Conservation (phyloP, 1,140 invertebrate genomes). For the Rhopalosiphum padi region DNA sequence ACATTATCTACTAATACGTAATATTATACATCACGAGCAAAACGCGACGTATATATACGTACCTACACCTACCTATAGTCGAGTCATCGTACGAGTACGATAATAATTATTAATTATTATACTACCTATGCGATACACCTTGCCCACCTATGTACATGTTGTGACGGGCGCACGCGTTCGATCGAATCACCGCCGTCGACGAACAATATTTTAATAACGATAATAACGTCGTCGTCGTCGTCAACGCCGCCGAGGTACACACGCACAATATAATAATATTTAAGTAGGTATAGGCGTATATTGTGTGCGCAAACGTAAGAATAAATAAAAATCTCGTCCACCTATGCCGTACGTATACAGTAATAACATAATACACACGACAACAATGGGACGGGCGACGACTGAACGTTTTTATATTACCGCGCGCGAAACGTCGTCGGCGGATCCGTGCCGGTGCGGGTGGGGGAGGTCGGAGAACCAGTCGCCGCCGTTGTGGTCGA, state of each 20-base stretch:
- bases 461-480: slow-evolving; percentile 25
- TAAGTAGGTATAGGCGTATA: neutral
- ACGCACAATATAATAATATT: neutral
- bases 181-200: neutral
- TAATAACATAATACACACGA: neutral
- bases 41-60: neutral
- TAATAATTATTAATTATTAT: too few relatives aligned
- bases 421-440: neutral
- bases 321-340: slow-evolving; percentile 12
- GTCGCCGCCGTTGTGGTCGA: slow-evolving; percentile 24
- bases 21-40: neutral
- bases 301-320: neutral
- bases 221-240: neutral
- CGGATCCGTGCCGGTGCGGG: neutral
- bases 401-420: neutral
- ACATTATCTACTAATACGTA: too few relatives aligned
- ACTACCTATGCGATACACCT: too few relatives aligned
- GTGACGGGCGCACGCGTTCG: neutral
- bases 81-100: too few relatives aligned
- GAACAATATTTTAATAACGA: neutral
- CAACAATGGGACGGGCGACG: slow-evolving; percentile 41
- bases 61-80: too few relatives aligned
- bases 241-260: neutral
- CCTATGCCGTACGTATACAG: neutral
- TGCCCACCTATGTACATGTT: too few relatives aligned